phyloP scores from a whole-genome alignment of 2,888 invertebrate species.

The Cyrtodaria siliqua region DNA sequence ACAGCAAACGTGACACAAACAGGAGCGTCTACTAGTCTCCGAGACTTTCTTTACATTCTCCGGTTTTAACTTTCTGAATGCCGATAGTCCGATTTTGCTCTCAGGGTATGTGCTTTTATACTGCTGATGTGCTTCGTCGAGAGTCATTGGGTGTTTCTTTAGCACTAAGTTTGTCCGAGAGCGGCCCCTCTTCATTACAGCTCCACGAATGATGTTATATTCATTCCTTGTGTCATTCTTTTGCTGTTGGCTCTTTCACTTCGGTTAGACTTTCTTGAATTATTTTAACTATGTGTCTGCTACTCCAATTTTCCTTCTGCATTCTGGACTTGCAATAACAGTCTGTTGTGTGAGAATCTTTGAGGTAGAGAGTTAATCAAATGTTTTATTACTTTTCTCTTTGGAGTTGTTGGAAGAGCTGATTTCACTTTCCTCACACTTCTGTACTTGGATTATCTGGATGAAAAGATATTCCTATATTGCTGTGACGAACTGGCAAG shows the following conservation, averaged over 20 bases:
- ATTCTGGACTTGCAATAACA: slow-evolving; percentile 23
- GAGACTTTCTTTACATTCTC: slow-evolving; percentile 41
- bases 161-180: too few species aligned
- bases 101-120: slow-evolving; percentile 38
- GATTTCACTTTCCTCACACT: slow-evolving; percentile 24
- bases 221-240: slow-evolving; percentile 24
- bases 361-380: slow-evolving; percentile 34
- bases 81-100: slow-evolving; percentile 43
- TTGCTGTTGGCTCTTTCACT: slow-evolving; percentile 17
- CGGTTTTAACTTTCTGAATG: slow-evolving; percentile 46
- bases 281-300: slow-evolving; percentile 21
- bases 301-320: slow-evolving; percentile 27
- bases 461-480: background rate
- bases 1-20: slow-evolving; percentile 40
- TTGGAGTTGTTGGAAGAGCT: slow-evolving; percentile 33
- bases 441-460: slow-evolving; percentile 28
- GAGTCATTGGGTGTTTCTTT: slow-evolving; percentile 48
- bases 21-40: slow-evolving; percentile 39
- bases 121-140: slow-evolving; percentile 40
- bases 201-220: slow-evolving; percentile 28
- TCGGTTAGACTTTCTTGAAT: slow-evolving; percentile 22
- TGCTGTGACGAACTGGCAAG: background rate
- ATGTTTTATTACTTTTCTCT: slow-evolving; percentile 34
- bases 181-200: too few species aligned
- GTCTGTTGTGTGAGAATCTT: slow-evolving; percentile 28